A percentile compares a stretch with the other conserved stretches of the same genome.
These are phyloP conservation scores for Marisa cornuarietis DNA, from an alignment of 1,140 invertebrate genomes.

Conservation along the genomic window DNA sequence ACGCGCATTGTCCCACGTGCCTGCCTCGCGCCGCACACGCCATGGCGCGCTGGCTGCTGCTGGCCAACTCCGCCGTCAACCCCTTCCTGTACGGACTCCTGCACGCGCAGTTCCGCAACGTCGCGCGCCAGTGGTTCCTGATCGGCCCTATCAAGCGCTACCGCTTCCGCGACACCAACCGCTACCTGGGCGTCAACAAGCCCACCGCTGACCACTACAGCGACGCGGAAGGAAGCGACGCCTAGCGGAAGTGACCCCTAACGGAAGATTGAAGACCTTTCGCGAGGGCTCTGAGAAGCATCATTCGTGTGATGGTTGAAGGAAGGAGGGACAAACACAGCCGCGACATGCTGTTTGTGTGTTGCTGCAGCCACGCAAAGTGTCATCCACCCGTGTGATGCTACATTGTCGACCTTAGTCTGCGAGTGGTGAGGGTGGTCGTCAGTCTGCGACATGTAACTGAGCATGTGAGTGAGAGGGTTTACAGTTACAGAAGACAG, in stretches of 20 bases:
- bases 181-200: conserved; percentile 21
- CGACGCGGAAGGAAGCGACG: background rate
- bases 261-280: background rate
- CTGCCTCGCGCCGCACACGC: conserved; percentile 32
- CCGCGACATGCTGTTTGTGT: background rate
- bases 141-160: conserved; percentile 8
- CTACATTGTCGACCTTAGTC: too few relatives aligned
- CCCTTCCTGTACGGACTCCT: conserved; percentile 55
- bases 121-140: conserved; percentile 14
- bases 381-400: background rate
- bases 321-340: background rate
- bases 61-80: conserved; percentile 47
- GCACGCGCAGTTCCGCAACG: conserved; percentile 34
- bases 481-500: too few relatives aligned
- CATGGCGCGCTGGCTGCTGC: conserved; percentile 41
- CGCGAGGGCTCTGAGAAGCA: too few relatives aligned
- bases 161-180: conserved; percentile 17
- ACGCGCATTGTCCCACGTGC: conserved; percentile 31
- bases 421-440: too few relatives aligned
- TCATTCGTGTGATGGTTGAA: background rate
- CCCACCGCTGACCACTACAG: background rate
- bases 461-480: too few relatives aligned
- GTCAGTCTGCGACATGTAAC: too few relatives aligned
- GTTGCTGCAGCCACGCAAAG: background rate
- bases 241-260: conserved; percentile 2